Conservation (phyloP, 2,797 vertebrate genomes). For the Gambusia yucatana region DNA sequence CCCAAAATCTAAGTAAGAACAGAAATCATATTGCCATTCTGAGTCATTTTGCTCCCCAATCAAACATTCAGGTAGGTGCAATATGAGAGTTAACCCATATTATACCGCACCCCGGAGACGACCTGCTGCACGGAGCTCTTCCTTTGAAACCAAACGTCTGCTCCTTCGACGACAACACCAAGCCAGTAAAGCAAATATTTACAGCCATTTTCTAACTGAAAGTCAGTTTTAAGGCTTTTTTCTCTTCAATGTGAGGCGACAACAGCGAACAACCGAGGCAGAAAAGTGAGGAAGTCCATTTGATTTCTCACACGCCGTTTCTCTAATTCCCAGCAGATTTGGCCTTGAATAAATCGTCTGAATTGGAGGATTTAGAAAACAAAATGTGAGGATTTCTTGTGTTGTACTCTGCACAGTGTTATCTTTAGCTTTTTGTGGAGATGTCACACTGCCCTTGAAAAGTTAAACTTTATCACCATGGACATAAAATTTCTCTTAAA, state of each 20-base stretch:
- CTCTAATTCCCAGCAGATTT: background rate
- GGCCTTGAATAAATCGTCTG: background rate
- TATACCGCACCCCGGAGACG: constrained; percentile 31
- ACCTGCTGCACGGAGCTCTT: constrained; percentile 28
- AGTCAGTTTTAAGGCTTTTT: constrained; percentile 8
- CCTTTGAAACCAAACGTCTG: constrained; percentile 38
- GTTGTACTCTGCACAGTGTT: constrained; percentile 3
- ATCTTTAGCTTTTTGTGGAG: constrained; percentile 2
- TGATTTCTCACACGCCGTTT: constrained; percentile 1
- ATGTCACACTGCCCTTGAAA: background rate
- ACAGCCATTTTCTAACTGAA: constrained; percentile 5
- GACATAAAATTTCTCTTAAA: background rate
- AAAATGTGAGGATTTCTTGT: background rate
- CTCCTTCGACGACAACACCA: constrained; percentile 15
- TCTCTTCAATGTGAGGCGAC: constrained; percentile 9
- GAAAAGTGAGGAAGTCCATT: constrained; percentile 31
- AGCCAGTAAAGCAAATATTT: constrained; percentile 10
- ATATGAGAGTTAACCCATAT: constrained; percentile 61
- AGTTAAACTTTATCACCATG: background rate
- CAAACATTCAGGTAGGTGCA: constrained; percentile 64
- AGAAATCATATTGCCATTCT: constrained; percentile 70
- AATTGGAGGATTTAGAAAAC: background rate
- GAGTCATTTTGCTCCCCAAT: constrained; percentile 66
- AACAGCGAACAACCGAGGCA: background rate
- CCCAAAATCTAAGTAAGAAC: constrained; percentile 40